These are phyloP conservation scores for Taphrorychus bicolor DNA, from an alignment of 2,888 invertebrate species.

Conservation along the genomic window DNA sequence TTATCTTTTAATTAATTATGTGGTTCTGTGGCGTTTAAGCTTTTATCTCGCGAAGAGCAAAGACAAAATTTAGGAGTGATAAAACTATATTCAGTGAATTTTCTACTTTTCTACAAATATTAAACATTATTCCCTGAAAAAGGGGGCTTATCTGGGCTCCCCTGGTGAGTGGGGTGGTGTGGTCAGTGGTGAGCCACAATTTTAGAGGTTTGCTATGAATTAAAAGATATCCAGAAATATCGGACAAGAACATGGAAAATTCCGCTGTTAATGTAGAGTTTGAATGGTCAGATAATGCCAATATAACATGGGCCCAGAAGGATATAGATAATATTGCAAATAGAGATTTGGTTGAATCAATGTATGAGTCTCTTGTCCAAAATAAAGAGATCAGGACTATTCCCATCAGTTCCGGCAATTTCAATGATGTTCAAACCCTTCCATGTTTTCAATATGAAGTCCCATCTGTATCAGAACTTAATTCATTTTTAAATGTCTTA, in stretches of 20 bases:
- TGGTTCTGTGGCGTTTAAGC: background rate
- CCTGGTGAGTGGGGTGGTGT: too few relatives aligned
- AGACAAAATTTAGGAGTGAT: background rate
- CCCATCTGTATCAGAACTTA: conserved; percentile 61
- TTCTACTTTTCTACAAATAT: background rate
- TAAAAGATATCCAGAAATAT: too few relatives aligned
- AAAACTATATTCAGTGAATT: background rate
- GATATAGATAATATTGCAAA: conserved; percentile 64
- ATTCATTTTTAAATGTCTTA: conserved; percentile 63
- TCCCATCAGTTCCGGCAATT: conserved; percentile 51
- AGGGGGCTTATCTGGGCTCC: too few relatives aligned
- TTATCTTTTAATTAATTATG: too few relatives aligned
- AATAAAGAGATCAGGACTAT: conserved; percentile 63
- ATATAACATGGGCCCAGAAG: conserved; percentile 66
- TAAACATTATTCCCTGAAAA: background rate
- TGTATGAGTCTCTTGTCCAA: conserved; percentile 64
- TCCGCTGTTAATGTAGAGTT: conserved; percentile 49
- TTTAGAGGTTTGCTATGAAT: too few relatives aligned
- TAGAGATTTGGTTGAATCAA: conserved; percentile 61
- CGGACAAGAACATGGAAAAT: conserved; percentile 46
- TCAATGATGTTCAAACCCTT: conserved; percentile 57
- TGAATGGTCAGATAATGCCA: conserved; percentile 67
- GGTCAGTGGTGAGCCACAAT: too few relatives aligned
- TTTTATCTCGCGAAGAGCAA: background rate
- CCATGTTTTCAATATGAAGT: conserved; percentile 65